Percentiles rank a stretch among this genome's conserved stretches.
These are phyloP conservation scores for Machimus atricapillus DNA, from an alignment of 2,888 invertebrate genomes.

Conservation along the genomic window DNA sequence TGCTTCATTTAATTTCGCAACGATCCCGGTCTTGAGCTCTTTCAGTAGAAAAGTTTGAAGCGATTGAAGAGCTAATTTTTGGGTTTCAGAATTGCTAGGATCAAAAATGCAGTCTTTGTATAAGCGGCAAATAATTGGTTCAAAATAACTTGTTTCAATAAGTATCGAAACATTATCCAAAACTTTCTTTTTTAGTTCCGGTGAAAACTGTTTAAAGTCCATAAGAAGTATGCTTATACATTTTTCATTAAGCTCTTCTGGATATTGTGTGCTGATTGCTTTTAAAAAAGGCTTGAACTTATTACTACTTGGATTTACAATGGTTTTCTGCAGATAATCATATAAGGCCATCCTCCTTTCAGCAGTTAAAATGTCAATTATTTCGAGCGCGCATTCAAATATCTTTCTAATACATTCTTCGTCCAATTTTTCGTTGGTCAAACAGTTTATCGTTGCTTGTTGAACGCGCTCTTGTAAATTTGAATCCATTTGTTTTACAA, in stretches of 20 bases:
- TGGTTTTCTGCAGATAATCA: slow-evolving; percentile 64
- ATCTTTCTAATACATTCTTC: slow-evolving; percentile 60
- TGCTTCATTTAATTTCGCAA: slow-evolving; percentile 61
- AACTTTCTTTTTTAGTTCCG: background rate
- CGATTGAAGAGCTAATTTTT: slow-evolving; percentile 44
- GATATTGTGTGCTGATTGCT: slow-evolving; percentile 64
- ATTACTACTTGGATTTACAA: slow-evolving; percentile 56
- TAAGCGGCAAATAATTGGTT: slow-evolving; percentile 54
- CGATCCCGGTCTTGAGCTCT: slow-evolving; percentile 54
- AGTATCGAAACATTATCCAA: slow-evolving; percentile 6
- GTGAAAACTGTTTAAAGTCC: background rate
- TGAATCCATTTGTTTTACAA: slow-evolving; percentile 42
- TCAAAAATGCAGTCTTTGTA: slow-evolving; percentile 48
- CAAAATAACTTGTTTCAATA: slow-evolving; percentile 52
- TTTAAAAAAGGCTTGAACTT: slow-evolving; percentile 58
- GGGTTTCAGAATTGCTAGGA: background rate
- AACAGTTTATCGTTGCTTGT: slow-evolving; percentile 31
- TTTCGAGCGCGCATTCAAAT: slow-evolving; percentile 50
- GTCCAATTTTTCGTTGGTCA: background rate
- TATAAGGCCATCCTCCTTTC: slow-evolving; percentile 66
- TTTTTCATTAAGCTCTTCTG: slow-evolving; percentile 40
- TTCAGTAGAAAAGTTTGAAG: slow-evolving; percentile 8
- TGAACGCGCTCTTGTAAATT: slow-evolving; percentile 34
- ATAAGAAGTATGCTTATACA: background rate
- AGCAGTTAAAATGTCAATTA: slow-evolving; percentile 62